phyloP scores from a whole-genome alignment of 2,113 vertebrate genomes.

The Diphyllodes magnificus region DNA sequence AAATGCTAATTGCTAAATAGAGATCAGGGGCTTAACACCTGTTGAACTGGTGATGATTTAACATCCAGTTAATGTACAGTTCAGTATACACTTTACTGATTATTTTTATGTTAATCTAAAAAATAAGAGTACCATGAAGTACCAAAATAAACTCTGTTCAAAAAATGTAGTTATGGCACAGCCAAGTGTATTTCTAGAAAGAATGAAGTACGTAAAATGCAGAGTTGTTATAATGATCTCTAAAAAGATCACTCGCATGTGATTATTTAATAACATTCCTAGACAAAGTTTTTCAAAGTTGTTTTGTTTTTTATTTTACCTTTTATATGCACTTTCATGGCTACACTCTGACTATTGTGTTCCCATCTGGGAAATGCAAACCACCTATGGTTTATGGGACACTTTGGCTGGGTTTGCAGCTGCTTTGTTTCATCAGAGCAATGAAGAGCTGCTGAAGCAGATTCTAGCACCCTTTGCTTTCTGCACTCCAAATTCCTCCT shows the following conservation, averaged over 20 bases:
- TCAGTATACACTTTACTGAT: not conserved
- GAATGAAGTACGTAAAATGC: not conserved
- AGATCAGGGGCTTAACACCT: not conserved
- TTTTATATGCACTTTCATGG: not conserved
- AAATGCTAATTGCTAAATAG: not conserved
- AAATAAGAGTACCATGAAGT: not conserved
- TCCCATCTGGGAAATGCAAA: not conserved
- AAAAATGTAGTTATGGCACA: not conserved
- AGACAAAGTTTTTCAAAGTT: not conserved
- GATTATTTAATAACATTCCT: not conserved
- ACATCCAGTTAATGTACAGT: not conserved
- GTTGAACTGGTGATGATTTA: not conserved
- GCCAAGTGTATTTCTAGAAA: not conserved
- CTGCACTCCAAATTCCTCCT: not conserved
- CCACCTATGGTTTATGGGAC: not conserved
- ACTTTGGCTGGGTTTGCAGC: not conserved
- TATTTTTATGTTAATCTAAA: not conserved
- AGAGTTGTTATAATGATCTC: not conserved
- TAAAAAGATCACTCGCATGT: not conserved
- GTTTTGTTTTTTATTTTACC: not conserved
- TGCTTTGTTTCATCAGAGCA: not conserved
- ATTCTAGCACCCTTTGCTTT: not conserved
- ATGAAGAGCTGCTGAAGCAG: not conserved
- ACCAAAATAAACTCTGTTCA: not conserved
- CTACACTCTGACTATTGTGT: not conserved